Base-by-base conservation (phyloP, 1,140 invertebrate genomes). In the Lutraria rhynchaena region DNA sequence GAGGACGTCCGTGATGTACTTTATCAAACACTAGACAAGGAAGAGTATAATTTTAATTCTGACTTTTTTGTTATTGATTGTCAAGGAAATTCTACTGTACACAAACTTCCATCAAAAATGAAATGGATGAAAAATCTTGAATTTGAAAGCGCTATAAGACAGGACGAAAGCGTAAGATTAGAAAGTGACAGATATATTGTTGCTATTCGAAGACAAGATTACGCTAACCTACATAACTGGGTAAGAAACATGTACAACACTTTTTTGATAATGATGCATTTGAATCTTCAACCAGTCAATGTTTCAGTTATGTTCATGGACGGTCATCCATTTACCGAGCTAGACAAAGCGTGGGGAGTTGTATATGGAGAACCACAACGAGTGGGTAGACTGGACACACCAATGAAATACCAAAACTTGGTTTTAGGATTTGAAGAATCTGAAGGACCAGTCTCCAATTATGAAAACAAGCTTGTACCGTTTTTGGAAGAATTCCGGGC, bases 191-290 rank as follows among this genome's bases (percentile, higher is more conserved):
- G 53, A 33, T 77, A 65, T 22, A 44, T 29, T 33, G 15, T 77
- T 53, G 89, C 85, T 31, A 65, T 88, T 2, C 57, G 73, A 29
- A 70, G 90, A 27, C 88, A 89, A 70, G 90, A 91, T 60, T 91
- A 90, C 78, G 90, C 85, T 11, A 91, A 91, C 80, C 65, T 90
- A 11, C 90, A 90, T 76, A 90, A 91, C 83, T 88, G 89, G 22
- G 87, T 90, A 77, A 88, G 89, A 13, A 88, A 90, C 75, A 88
- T 87, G 49, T 90, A 87, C 78, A 90, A 90, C 58, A 87, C 87
- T 19, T 91, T 89, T 69, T 70, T 91, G 19, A 77, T 90, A 29
- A 86, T 89, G 82, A 60, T 86, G 19, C 77, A 87, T 37, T 89
- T 91, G 69, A 83, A 85, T 53, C 44, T 81, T 37, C 69, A 84